Evolutionary conservation across 2,888 invertebrate genomes (phyloP), one percentile per base, ranked within the genome.

Genomic region (Rhagonycha lutea): DNA sequence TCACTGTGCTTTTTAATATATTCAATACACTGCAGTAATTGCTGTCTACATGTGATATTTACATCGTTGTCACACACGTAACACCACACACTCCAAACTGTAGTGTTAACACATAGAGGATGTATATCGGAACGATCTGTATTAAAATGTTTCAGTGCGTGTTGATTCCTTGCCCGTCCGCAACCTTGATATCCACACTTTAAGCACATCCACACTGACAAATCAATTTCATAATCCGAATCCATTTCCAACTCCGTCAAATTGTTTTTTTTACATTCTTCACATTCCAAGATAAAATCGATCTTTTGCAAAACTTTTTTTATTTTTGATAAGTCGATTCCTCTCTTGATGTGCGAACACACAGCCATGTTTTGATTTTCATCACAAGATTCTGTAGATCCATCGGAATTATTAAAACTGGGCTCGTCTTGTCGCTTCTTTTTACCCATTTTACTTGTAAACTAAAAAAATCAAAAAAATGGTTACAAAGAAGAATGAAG

Each of bases 171-270:
- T 5, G 90, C 88, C 69, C 92, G 89, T 2, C 94, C 95, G 86
- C 96, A 96, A 23, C 92, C 90, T 84, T 94, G 93, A 79, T 92
- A 88, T 3, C 95, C 96, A 86, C 96, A 97, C 79, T 93, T 92
- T 77, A 96, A 88, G 84, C 96, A 97, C 88, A 96, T 90, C 94
- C 95, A 95, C 77, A 94, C 86, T 0, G 89, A 89, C 69, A 86
- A 84, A 80, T 91, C 91, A 68, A 87, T 87, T 80, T 90, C 90
- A 71, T 86, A 87, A 78, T 84, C 85, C 10, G 80, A 79, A 47
- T 83, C 80, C 74, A 83, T 81, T 62, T 86, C 86, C 10, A 79
- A 72, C 10, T 68, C 80, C 69, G 18, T 80, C 72, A 10, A 61
- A 18, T 29, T 32, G 24, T 75, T 75, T 47, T 79, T 81, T 65